Evolutionary conservation across 2,113 vertebrate genomes (phyloP).

Genomic region (Neogale vison): DNA sequence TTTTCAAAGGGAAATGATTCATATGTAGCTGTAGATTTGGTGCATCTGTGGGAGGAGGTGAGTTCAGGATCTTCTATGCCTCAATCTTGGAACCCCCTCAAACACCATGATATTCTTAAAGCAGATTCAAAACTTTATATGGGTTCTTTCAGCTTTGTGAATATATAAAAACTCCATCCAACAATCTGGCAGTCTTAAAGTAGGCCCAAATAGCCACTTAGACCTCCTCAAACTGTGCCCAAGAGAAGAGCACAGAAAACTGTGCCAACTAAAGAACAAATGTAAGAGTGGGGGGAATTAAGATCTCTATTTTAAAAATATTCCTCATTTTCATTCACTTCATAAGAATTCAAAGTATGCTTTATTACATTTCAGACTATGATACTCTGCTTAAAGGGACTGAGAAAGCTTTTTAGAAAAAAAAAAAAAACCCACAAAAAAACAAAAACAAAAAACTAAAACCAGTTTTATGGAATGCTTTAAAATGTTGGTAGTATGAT

Average conservation of each 20-base stretch:
- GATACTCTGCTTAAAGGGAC: neutral
- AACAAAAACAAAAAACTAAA: neutral
- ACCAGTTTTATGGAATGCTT: neutral
- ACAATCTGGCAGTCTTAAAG: neutral
- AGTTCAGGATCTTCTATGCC: neutral
- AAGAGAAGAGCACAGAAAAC: constrained; percentile 3
- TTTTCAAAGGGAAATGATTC: neutral
- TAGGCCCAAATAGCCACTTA: neutral
- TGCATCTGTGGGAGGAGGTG: neutral
- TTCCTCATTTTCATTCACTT: constrained; percentile 29
- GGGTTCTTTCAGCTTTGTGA: neutral
- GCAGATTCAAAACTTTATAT: neutral
- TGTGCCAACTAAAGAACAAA: neutral
- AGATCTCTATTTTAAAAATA: neutral
- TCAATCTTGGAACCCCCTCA: neutral
- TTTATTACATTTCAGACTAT: neutral
- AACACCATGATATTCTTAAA: neutral
- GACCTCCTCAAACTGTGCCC: neutral
- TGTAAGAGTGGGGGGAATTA: neutral
- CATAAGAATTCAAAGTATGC: neutral
- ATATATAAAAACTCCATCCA: constrained; percentile 18
- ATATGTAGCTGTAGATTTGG: neutral
- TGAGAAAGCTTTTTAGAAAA: neutral
- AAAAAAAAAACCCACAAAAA: neutral
- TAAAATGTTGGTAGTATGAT: neutral